These are phyloP conservation scores for Chalcis sispes DNA, from an alignment of 2,888 invertebrate species.

Conservation along the genomic window DNA sequence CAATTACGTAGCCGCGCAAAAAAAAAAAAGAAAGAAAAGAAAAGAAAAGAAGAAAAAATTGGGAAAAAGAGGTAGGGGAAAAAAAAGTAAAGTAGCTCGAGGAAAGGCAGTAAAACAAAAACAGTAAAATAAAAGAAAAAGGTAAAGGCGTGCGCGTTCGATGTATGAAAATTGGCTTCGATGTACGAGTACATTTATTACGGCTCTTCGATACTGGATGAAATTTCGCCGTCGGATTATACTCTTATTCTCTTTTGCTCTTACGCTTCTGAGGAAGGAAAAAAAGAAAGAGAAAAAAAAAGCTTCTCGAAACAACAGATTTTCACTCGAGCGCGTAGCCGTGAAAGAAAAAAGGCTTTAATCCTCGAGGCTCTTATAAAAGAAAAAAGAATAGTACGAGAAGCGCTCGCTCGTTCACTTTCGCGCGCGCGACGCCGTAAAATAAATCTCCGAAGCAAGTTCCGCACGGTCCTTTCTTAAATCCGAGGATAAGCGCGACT, in stretches of 20 bases:
- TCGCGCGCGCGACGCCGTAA: constrained; percentile 1
- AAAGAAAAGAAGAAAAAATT: background rate
- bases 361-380: constrained; percentile 31
- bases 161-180: background rate
- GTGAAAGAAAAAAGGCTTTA: constrained; percentile 16
- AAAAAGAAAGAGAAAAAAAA: background rate
- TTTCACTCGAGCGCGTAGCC: constrained; percentile 22
- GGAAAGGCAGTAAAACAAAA: background rate
- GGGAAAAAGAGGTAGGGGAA: background rate
- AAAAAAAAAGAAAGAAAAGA: background rate
- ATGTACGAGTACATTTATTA: background rate
- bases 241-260: background rate
- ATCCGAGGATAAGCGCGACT: constrained; percentile 21
- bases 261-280: too few species aligned
- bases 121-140: background rate
- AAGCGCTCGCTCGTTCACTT: background rate
- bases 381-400: constrained; percentile 14
- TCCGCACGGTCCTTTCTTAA: constrained; percentile 30
- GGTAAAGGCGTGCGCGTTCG: background rate
- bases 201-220: constrained; percentile 9
- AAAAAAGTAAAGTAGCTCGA: background rate
- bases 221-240: background rate
- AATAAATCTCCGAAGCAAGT: constrained; percentile 48
- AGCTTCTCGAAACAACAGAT: constrained; percentile 35
- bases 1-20: constrained; percentile 21